Evolutionary conservation across 2,888 invertebrate genomes (phyloP).

Genomic region (Clitarchus hookeri): DNA sequence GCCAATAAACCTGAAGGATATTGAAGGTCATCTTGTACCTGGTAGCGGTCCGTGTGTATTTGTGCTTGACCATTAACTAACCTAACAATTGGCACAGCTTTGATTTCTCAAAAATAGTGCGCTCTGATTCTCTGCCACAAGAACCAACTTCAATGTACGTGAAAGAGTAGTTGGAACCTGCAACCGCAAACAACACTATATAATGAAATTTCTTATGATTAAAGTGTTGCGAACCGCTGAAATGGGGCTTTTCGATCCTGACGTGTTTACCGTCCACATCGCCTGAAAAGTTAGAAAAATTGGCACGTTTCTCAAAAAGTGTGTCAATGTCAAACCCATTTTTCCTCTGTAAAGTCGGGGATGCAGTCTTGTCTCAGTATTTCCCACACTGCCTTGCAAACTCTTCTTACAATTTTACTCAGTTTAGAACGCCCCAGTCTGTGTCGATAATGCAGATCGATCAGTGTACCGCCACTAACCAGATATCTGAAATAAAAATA

Average conservation of each 20-base stretch:
- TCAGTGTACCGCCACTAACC: too few species aligned
- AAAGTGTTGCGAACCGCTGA: neutral
- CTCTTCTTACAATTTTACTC: neutral
- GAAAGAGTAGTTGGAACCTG: neutral
- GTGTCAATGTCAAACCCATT: neutral
- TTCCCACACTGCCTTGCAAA: neutral
- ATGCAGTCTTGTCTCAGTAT: neutral
- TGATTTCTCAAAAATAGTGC: conserved; percentile 7
- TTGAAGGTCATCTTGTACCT: neutral
- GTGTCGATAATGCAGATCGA: neutral
- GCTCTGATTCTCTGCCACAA: conserved; percentile 17
- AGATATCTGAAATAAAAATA: too few species aligned
- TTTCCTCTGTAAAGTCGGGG: neutral
- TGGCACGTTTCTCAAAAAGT: neutral
- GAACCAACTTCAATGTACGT: neutral
- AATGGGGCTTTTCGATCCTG: neutral
- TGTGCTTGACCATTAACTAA: neutral
- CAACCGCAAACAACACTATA: conserved; percentile 10
- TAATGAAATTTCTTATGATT: neutral
- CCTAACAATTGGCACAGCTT: neutral
- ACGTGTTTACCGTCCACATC: neutral
- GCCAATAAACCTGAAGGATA: neutral
- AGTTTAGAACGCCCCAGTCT: neutral
- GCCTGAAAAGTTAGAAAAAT: neutral
- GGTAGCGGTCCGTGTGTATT: neutral